Conservation (phyloP, 1,140 invertebrate species). For the Leptopilina clavipes region DNA sequence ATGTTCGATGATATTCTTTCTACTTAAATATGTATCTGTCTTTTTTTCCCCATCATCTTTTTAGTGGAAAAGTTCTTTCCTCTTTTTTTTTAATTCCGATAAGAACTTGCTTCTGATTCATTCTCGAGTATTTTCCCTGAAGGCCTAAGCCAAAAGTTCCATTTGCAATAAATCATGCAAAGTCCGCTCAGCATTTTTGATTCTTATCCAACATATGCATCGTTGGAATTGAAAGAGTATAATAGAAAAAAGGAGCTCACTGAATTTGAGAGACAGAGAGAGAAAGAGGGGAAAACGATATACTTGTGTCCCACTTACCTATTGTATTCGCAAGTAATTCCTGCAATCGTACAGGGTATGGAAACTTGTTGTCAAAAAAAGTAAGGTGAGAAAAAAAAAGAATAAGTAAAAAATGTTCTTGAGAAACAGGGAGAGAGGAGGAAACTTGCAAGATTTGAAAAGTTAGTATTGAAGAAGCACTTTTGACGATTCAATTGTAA, state of each 20-base stretch:
- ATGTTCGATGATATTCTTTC: too few relatives aligned
- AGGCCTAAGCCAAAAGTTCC: constrained; percentile 6
- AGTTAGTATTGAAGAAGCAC: neutral
- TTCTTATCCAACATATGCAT: constrained; percentile 18
- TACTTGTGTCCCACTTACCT: constrained; percentile 13
- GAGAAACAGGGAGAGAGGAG: neutral
- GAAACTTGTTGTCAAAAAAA: neutral
- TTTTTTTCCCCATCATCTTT: too few relatives aligned
- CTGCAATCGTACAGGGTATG: neutral
- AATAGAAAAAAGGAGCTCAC: neutral
- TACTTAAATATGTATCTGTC: too few relatives aligned
- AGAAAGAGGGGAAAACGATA: neutral
- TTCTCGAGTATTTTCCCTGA: constrained; percentile 17
- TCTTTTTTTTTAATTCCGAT: neutral
- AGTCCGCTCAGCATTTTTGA: neutral
- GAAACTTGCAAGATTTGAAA: neutral
- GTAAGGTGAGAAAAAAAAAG: neutral
- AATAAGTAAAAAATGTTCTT: neutral
- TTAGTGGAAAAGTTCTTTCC: too few relatives aligned
- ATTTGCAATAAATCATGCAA: constrained; percentile 31
- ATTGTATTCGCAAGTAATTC: neutral
- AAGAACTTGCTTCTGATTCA: neutral
- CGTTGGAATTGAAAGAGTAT: constrained; percentile 9
- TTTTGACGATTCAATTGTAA: constrained; percentile 52
- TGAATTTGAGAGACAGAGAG: too few relatives aligned